Evolutionary conservation across 64 coral and sea anemone species (phyloP).

Genomic region (Astreopora myriophthalma): DNA sequence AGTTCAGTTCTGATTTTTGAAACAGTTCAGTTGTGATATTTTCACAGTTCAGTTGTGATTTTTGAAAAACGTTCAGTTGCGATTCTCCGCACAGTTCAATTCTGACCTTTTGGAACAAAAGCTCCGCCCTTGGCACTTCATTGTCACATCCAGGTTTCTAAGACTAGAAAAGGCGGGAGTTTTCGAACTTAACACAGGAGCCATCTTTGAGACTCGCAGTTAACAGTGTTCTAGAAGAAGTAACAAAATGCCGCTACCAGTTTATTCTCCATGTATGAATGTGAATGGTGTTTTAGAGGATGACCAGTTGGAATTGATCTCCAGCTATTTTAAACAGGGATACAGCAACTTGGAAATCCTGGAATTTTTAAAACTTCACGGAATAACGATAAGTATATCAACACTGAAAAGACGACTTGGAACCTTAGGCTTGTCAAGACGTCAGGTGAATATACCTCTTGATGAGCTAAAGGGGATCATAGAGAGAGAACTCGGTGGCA

Average conservation of each 20-base stretch:
- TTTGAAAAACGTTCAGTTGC: too few species aligned
- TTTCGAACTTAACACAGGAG: too few species aligned
- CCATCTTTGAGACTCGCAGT: too few species aligned
- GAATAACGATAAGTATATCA: slow-evolving; percentile 14
- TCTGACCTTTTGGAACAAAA: too few species aligned
- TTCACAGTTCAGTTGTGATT: too few species aligned
- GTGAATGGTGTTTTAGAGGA: neutral
- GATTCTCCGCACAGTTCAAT: too few species aligned
- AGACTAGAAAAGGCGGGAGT: too few species aligned
- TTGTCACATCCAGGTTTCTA: too few species aligned
- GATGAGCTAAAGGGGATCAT: slow-evolving; percentile 11
- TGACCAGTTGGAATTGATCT: neutral
- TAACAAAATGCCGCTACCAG: neutral
- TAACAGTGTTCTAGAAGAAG: too few species aligned
- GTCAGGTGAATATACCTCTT: neutral
- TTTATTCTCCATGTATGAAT: slow-evolving; percentile 4
- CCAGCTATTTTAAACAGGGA: slow-evolving; percentile 6
- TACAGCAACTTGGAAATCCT: slow-evolving; percentile 19
- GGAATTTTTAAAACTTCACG: slow-evolving; percentile 38
- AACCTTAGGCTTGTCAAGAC: neutral
- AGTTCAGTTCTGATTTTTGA: too few species aligned
- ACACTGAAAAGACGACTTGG: slow-evolving; percentile 17
- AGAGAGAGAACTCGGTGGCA: slow-evolving; percentile 32
- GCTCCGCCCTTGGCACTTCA: too few species aligned
- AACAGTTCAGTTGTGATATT: too few species aligned